Conservation (phyloP, 2,797 vertebrate genomes). For the Catamblyrhynchus diadema region DNA sequence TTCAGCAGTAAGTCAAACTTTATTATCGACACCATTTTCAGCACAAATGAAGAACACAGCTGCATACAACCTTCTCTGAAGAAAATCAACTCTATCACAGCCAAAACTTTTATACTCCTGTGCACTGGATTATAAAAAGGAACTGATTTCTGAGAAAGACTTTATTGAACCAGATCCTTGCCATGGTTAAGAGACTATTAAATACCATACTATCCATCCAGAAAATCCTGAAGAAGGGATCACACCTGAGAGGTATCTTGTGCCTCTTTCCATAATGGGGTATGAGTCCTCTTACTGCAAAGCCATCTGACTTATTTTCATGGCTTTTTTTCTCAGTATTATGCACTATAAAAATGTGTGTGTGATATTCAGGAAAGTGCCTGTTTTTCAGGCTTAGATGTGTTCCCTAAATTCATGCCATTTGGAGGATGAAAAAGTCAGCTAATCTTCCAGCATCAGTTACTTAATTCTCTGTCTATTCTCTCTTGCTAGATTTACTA, state of each 20-base stretch:
- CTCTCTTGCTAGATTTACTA: not conserved
- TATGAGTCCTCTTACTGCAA: not conserved
- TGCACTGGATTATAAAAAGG: not conserved
- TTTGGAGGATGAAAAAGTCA: not conserved
- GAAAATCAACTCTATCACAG: not conserved
- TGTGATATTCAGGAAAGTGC: not conserved
- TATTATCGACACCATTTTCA: not conserved
- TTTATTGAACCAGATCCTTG: not conserved
- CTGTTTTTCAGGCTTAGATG: not conserved
- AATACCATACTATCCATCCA: not conserved
- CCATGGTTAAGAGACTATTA: not conserved
- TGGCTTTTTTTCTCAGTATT: not conserved
- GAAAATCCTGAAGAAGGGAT: not conserved
- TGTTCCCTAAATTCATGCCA: not conserved
- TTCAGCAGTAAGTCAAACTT: not conserved
- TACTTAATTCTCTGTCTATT: not conserved
- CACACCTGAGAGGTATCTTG: not conserved
- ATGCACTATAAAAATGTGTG: not conserved
- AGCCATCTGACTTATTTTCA: not conserved
- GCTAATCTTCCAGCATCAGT: not conserved
- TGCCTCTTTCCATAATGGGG: fast-evolving
- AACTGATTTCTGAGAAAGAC: not conserved
- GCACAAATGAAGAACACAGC: not conserved
- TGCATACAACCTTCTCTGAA: not conserved
- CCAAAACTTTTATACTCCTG: not conserved